A percentile compares a stretch with the other conserved stretches of the same genome.
Evolutionary conservation across 2,797 vertebrate species (phyloP).

Genomic region (Sarcoramphus papa): DNA sequence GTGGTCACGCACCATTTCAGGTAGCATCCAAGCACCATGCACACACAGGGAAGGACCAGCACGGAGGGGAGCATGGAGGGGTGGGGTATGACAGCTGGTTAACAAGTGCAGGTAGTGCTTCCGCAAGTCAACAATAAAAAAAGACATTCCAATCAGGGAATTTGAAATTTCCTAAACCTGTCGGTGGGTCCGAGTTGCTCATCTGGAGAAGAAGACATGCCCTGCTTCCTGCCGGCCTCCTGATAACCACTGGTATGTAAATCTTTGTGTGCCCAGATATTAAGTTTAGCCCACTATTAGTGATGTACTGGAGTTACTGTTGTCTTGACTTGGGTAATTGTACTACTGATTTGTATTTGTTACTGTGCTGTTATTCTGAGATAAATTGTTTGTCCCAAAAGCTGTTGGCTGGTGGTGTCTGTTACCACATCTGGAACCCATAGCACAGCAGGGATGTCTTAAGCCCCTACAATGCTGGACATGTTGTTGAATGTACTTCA

Average conservation of each 20-base stretch:
- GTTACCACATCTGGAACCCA: neutral
- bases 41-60: neutral
- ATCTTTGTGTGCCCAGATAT: neutral
- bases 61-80: neutral
- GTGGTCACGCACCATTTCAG: neutral
- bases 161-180: neutral
- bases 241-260: fast-evolving
- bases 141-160: neutral
- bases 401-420: neutral
- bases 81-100: neutral
- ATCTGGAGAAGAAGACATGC: neutral
- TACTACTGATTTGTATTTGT: neutral
- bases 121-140: neutral
- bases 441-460: neutral
- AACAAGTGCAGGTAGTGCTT: neutral
- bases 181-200: neutral
- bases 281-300: neutral
- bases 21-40: fast-evolving
- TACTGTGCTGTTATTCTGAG: neutral
- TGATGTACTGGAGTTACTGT: neutral
- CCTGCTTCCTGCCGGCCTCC: neutral
- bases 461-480: neutral
- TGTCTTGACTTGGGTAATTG: neutral
- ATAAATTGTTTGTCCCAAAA: neutral
- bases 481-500: neutral